Base-by-base conservation (phyloP, 2,797 vertebrate genomes). In the Miopithecus talapoin region DNA sequence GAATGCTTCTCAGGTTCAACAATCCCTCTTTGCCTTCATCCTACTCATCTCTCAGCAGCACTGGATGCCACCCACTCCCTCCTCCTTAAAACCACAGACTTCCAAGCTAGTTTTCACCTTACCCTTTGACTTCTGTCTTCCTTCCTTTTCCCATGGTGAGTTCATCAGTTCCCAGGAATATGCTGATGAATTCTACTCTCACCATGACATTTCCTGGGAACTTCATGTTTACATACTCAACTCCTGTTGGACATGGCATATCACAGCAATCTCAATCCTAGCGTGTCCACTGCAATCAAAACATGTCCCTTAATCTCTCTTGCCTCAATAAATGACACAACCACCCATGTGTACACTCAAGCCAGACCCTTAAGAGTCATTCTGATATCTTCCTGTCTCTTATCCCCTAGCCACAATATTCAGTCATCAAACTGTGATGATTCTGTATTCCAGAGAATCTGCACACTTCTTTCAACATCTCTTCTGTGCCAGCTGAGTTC, bases 41-140 rank as follows among this genome's bases (percentile, higher is more conserved):
- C 79, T 39, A 16, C 22, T 30, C 46, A 36, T 36, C 36, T 74
- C 84, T 48, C n/a, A 4, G 28, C 28, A 36, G 16, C 59, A 59
- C 0, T 21, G 14, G 17, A 36, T 6, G 1, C 2, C 21, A 30
- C n/a, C n/a, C 11, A n/a, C 26, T 5, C 19, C 5, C 19, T 39
- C 5, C 8, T 74, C 57, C n/a, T 48, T 17, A 33, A 96, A 64
- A 72, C 19, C 26, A 16, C 50, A 26, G 24, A 9, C 22, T 43
- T 79, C 9, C 36, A 74, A n/a, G 22, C 48, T 30, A 1, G 21
- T 48, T 48, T 75, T 55, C 33, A 41, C 48, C 33, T 46, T 43
- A 21, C 11, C 43, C 21, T 75, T 55, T 59, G 80, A 39, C 5
- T 28, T 92, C 39, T 88, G 48, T 48, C 17, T 74, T 30, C 55